These are phyloP conservation scores for Aulostomus chinensis DNA, from an alignment of 2,797 vertebrate genomes.

Conservation along the genomic window DNA sequence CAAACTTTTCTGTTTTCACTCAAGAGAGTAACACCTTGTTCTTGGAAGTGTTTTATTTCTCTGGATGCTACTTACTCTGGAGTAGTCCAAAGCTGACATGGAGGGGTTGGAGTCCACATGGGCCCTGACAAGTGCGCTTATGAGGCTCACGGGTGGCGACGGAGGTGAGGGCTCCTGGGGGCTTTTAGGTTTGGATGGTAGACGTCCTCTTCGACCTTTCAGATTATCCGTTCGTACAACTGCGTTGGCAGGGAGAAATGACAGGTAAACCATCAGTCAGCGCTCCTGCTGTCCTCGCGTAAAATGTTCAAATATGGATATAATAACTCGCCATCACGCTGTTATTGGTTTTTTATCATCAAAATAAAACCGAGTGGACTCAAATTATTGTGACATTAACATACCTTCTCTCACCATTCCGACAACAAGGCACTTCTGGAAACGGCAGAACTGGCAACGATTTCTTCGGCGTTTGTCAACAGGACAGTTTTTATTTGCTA, in stretches of 20 bases:
- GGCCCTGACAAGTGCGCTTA: constrained; percentile 96
- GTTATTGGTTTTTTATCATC: too few relatives aligned
- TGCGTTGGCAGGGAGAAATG: constrained; percentile 59
- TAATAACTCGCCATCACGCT: background rate
- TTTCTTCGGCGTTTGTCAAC: constrained; percentile 98
- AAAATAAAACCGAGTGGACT: too few relatives aligned
- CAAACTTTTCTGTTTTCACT: constrained; percentile 22
- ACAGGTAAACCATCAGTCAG: background rate
- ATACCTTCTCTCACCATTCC: constrained; percentile 99
- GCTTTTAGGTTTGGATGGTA: constrained; percentile 98
- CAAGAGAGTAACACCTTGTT: background rate
- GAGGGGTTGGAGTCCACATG: constrained; percentile 99
- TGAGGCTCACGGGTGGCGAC: constrained; percentile 96
- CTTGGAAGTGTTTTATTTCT: constrained; percentile 9
- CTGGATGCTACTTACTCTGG: constrained; percentile 89
- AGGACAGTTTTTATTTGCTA: constrained; percentile 99
- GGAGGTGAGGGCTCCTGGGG: constrained; percentile 95
- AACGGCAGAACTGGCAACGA: constrained; percentile 97
- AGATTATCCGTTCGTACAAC: constrained; percentile 98
- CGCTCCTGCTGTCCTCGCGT: background rate
- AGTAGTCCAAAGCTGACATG: constrained; percentile 98
- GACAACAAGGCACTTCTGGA: constrained; percentile 98
- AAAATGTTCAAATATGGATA: constrained; percentile 4
- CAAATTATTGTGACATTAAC: constrained; percentile 31
- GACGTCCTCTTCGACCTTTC: constrained; percentile 95